phyloP scores from a whole-genome alignment of 1,140 invertebrate genomes.

The Danaus melanippus region DNA sequence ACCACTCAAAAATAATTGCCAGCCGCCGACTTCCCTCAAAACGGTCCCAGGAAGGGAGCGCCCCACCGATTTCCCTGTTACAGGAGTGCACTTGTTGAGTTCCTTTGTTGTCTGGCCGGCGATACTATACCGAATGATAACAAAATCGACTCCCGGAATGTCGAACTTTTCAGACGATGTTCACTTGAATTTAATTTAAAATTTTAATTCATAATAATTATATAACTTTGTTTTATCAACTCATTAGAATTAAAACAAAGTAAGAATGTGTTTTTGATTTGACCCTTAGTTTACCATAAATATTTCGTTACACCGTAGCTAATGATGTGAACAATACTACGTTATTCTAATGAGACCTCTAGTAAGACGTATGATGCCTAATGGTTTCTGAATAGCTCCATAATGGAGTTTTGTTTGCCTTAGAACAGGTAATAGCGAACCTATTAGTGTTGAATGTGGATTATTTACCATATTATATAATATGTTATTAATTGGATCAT shows the following conservation, averaged over 20 bases:
- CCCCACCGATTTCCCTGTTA: constrained; percentile 18
- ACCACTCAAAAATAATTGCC: constrained; percentile 21
- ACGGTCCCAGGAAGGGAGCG: constrained; percentile 13
- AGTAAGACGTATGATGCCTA: neutral
- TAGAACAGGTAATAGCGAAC: neutral
- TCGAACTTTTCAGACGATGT: neutral
- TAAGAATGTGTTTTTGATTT: too few species aligned
- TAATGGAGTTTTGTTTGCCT: constrained; percentile 1
- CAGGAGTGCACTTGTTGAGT: constrained; percentile 30
- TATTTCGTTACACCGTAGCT: too few species aligned
- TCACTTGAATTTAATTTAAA: neutral
- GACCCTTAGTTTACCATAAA: too few species aligned
- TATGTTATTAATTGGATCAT: too few species aligned
- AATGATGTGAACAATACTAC: too few species aligned
- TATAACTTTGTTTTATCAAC: too few species aligned
- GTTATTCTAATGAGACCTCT: too few species aligned
- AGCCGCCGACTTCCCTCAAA: constrained; percentile 17
- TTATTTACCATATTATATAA: too few species aligned
- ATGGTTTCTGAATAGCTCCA: neutral
- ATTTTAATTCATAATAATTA: too few species aligned
- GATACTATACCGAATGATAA: neutral
- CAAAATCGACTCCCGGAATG: too few species aligned
- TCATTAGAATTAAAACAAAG: too few species aligned
- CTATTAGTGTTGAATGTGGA: too few species aligned
- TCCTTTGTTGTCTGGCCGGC: constrained; percentile 40